Evolutionary conservation across 1,140 invertebrate genomes (phyloP).

Genomic region (Telenomus remus): DNA sequence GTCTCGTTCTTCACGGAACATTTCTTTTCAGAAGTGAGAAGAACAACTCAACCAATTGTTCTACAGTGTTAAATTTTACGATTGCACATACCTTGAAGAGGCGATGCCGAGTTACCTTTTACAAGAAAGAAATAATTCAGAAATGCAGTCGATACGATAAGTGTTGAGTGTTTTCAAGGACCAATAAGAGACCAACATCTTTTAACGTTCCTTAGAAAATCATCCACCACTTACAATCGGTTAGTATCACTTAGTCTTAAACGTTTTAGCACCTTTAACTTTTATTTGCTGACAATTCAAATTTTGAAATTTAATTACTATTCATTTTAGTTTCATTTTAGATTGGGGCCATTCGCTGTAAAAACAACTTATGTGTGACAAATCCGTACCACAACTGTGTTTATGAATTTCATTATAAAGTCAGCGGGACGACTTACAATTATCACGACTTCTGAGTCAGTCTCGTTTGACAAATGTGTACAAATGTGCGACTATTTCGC

Average conservation of each 20-base stretch:
- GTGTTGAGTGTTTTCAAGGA: slow-evolving; percentile 39
- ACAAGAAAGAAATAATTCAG: slow-evolving; percentile 27
- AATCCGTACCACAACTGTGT: slow-evolving; percentile 56
- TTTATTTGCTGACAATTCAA: too few relatives aligned
- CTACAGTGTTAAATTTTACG: slow-evolving; percentile 26
- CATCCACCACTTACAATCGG: slow-evolving; percentile 66
- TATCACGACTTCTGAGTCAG: slow-evolving; percentile 20
- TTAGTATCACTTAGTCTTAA: slow-evolving; percentile 27
- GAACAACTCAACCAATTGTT: slow-evolving; percentile 16
- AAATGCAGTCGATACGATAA: slow-evolving; percentile 34
- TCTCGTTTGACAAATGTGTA: slow-evolving; percentile 29
- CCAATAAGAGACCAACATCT: slow-evolving; percentile 28
- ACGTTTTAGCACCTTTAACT: too few relatives aligned
- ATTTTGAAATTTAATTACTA: too few relatives aligned
- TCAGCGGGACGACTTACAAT: slow-evolving; percentile 18
- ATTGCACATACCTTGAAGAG: slow-evolving; percentile 32
- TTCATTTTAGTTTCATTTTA: slow-evolving; percentile 55
- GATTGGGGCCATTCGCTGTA: slow-evolving; percentile 73
- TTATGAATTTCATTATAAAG: slow-evolving; percentile 51
- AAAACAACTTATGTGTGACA: slow-evolving; percentile 66
- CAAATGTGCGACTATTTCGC: slow-evolving; percentile 18
- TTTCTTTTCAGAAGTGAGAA: slow-evolving; percentile 46
- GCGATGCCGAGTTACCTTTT: slow-evolving; percentile 29
- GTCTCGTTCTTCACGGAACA: background rate
- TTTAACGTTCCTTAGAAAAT: slow-evolving; percentile 60